phyloP scores from a whole-genome alignment of 1,140 invertebrate species.

The Tetragonula clypearis region DNA sequence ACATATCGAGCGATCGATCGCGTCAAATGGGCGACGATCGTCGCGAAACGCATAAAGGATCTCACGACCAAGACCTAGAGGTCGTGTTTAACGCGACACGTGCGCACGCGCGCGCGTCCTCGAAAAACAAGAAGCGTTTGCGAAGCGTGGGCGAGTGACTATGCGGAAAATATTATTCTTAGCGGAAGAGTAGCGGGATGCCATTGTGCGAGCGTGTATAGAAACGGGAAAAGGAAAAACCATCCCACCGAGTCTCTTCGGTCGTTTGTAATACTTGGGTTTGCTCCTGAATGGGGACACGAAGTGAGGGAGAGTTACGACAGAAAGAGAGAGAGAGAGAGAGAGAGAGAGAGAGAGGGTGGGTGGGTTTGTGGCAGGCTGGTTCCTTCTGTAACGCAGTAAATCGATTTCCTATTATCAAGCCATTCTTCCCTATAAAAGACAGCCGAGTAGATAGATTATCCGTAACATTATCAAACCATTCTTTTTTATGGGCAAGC shows the following conservation, averaged over 20 bases:
- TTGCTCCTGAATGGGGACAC: background rate
- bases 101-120: background rate
- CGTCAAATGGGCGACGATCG: constrained; percentile 27
- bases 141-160: constrained; percentile 20
- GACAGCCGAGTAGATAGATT: constrained; percentile 60
- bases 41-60: constrained; percentile 31
- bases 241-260: background rate
- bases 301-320: background rate
- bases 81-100: background rate
- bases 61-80: background rate
- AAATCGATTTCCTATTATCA: constrained; percentile 69
- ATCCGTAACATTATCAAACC: constrained; percentile 60
- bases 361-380: background rate
- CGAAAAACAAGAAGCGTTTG: constrained; percentile 45
- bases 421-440: constrained; percentile 54
- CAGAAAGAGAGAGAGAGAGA: background rate
- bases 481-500: constrained; percentile 49
- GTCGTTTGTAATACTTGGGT: constrained; percentile 49
- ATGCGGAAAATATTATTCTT: constrained; percentile 25
- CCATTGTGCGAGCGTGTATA: constrained; percentile 1
- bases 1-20: background rate
- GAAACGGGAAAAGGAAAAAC: constrained; percentile 29
- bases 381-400: constrained; percentile 44
- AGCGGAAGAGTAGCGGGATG: background rate
- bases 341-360: background rate